Base-by-base conservation (phyloP, 30 jellyfish, hydroid and myxozoan genomes). In the Sanderia malayensis region DNA sequence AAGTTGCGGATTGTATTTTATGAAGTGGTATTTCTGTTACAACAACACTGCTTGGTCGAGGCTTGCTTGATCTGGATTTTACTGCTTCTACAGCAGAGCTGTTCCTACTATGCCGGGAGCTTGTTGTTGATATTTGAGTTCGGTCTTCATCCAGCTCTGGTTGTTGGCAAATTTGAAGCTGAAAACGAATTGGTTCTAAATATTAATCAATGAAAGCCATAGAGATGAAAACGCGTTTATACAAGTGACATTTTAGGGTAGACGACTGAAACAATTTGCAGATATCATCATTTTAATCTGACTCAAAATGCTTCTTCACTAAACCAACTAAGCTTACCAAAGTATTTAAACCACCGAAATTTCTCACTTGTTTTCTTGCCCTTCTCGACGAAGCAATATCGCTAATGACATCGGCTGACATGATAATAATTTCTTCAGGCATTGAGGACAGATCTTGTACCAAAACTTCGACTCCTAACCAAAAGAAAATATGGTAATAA, bases 361-460 rank as follows among this genome's bases (percentile, higher is more conserved):
- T 27, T 22, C 81, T 53, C 9, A 77, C 53, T 25, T 45, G 74
- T 66, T 77, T 77, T 19, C 89, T 29, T 29, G 74, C 89, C 26
- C 89, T 77, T 49, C 81, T 30, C 19, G 81, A 77, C 18, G 75
- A 66, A 1, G 89, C 81, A 47, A 77, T 13, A 49, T 67, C 74
- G 49, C 89, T 67, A 7, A 77, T 28, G 15, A 67, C 73, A 26
- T 77, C 89, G 26, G 89, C 89, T 9, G 89, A 77, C 81, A 77
- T 65, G 15, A 70, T 77, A 10, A 53, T 58, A 34, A 77, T 59
- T 30, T 55, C 66, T 19, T 64, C 81, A 2, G 55, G n/a, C 31
- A 46, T 31, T 1, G 62, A 32, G 9, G 74, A 60, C 68, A 77
- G 33, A 52, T 62, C 81, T 2, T 77, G 74, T 19, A 77, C 58